phyloP scores from a whole-genome alignment of 2,797 vertebrate genomes.

The Trichosurus vulpecula region DNA sequence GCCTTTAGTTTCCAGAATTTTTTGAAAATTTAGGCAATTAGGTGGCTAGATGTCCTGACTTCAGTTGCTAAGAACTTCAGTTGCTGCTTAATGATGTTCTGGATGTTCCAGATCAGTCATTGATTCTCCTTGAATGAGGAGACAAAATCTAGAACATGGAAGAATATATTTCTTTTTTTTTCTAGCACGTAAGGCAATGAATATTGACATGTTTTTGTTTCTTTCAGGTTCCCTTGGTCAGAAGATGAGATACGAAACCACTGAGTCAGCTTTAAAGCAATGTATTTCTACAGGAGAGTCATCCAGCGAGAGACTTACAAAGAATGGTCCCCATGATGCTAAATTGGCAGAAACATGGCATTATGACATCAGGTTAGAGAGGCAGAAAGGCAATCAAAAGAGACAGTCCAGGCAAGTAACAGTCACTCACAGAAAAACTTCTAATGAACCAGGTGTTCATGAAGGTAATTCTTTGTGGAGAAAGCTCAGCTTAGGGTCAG shows the following conservation, averaged over 20 bases:
- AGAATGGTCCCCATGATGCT: background rate
- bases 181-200: background rate
- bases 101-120: background rate
- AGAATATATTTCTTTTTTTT: background rate
- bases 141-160: background rate
- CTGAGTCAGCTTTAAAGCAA: background rate
- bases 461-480: background rate
- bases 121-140: background rate
- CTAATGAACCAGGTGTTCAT: background rate
- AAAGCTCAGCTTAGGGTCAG: background rate
- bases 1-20: background rate
- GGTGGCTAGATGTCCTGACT: background rate
- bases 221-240: background rate
- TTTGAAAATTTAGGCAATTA: background rate
- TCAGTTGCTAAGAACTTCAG: background rate
- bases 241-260: background rate
- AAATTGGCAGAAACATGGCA: background rate
- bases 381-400: background rate
- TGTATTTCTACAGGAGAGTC: background rate
- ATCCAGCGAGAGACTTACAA: background rate
- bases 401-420: background rate
- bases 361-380: slow-evolving; percentile 3
- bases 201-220: background rate
- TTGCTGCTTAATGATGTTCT: background rate
- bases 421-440: background rate